Percentiles rank a stretch among this genome's conserved stretches.
phyloP scores from a whole-genome alignment of 2,888 invertebrate species.

The Amphipoea oculea region DNA sequence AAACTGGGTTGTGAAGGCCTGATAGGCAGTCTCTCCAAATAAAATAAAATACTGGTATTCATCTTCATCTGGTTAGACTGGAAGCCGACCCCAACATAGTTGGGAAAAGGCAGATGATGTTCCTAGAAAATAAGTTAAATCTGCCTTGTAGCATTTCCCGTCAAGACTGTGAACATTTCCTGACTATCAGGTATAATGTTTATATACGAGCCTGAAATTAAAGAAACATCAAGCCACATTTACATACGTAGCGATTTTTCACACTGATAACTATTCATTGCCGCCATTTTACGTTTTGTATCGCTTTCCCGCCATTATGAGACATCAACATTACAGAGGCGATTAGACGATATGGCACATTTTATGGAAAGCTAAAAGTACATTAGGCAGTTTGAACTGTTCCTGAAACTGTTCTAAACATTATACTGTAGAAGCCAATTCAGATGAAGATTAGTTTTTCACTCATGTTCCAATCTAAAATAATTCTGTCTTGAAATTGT shows the following conservation, averaged over 20 bases:
- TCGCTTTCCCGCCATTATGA: constrained; percentile 49
- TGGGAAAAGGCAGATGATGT: neutral
- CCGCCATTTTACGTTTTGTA: constrained; percentile 48
- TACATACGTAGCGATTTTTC: constrained; percentile 58
- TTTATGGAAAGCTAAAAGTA: constrained; percentile 24
- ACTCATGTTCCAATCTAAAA: neutral
- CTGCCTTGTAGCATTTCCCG: neutral
- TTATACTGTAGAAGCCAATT: constrained; percentile 10
- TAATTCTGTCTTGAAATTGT: neutral
- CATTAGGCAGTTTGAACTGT: constrained; percentile 13
- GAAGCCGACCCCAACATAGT: neutral
- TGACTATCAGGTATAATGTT: too few relatives aligned
- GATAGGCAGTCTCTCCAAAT: neutral
- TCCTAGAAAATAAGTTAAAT: neutral
- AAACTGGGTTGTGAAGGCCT: neutral
- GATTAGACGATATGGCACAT: constrained; percentile 34
- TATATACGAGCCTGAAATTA: neutral
- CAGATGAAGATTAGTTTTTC: constrained; percentile 8
- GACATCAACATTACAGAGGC: constrained; percentile 31
- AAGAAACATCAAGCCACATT: constrained; percentile 17
- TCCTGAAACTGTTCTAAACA: constrained; percentile 4
- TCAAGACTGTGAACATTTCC: neutral
- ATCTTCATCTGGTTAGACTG: neutral
- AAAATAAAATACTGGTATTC: neutral
- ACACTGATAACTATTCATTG: constrained; percentile 62